Percentiles rank a stretch among this genome's conserved stretches.
Evolutionary conservation across 2,888 invertebrate species (phyloP).

Genomic region (Apotomis turbidana): DNA sequence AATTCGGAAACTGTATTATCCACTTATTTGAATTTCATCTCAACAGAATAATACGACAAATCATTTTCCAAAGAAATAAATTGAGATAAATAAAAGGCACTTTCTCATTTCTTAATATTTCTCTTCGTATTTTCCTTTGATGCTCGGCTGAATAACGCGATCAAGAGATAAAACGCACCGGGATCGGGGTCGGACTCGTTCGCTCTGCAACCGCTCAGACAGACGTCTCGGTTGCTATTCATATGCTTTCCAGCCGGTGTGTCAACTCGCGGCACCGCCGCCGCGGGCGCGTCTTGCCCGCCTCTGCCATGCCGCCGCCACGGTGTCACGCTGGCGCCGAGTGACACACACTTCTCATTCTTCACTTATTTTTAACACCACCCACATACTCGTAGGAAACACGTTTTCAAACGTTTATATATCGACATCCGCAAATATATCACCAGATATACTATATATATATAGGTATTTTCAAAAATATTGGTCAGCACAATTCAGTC

Average conservation of each 20-base stretch:
- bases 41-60: constrained; percentile 52
- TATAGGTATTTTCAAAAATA: constrained; percentile 36
- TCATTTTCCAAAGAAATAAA: constrained; percentile 63
- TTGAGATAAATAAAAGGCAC: constrained; percentile 68
- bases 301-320: constrained; percentile 14
- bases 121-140: constrained; percentile 75
- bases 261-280: constrained; percentile 6
- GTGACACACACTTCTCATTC: constrained; percentile 46
- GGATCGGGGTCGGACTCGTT: constrained; percentile 61
- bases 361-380: constrained; percentile 55
- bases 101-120: constrained; percentile 72
- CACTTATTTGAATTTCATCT: constrained; percentile 44
- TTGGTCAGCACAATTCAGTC: constrained; percentile 3
- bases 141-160: constrained; percentile 79
- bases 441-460: too few relatives aligned
- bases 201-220: constrained; percentile 63
- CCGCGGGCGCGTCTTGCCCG: constrained; percentile 6
- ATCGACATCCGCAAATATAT: constrained; percentile 51
- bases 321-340: constrained; percentile 44
- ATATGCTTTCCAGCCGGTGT: constrained; percentile 37
- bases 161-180: constrained; percentile 78
- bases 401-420: constrained; percentile 51
- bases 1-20: constrained; percentile 43
- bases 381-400: constrained; percentile 51
- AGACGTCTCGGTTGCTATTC: constrained; percentile 58